phyloP scores from a whole-genome alignment of 2,888 invertebrate genomes.

The Thereva unica region DNA sequence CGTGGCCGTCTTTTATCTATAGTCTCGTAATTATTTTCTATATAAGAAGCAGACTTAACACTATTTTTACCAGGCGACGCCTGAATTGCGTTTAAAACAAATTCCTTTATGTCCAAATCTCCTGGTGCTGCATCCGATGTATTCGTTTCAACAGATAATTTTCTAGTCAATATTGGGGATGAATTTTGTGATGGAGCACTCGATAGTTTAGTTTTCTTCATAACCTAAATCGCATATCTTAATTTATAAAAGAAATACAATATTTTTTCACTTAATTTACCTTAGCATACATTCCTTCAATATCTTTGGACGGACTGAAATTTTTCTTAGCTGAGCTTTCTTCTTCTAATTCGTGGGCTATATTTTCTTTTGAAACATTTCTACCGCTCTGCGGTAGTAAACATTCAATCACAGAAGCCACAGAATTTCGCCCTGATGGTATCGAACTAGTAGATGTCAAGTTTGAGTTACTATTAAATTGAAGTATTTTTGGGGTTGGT shows the following conservation, averaged over 20 bases:
- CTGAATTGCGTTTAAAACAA: slow-evolving; percentile 44
- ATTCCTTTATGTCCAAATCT: slow-evolving; percentile 42
- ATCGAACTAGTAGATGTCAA: slow-evolving; percentile 50
- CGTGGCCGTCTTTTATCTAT: slow-evolving; percentile 59
- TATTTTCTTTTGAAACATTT: slow-evolving; percentile 55
- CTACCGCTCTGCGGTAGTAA: slow-evolving; percentile 49
- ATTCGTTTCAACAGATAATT: slow-evolving; percentile 38
- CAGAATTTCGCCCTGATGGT: slow-evolving; percentile 53
- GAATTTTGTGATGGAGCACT: slow-evolving; percentile 54
- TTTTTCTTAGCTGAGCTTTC: slow-evolving; percentile 57
- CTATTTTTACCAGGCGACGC: slow-evolving; percentile 57
- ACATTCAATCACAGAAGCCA: slow-evolving; percentile 57
- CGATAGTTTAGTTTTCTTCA: slow-evolving; percentile 58
- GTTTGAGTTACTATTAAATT: slow-evolving; percentile 52
- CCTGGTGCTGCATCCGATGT: slow-evolving; percentile 17
- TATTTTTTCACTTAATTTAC: slow-evolving; percentile 59
- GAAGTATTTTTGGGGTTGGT: slow-evolving; percentile 67
- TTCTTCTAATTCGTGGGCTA: slow-evolving; percentile 50
- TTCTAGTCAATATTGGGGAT: slow-evolving; percentile 52
- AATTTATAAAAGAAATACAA: neutral
- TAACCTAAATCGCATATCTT: slow-evolving; percentile 49
- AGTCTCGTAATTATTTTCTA: slow-evolving; percentile 67
- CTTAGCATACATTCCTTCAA: slow-evolving; percentile 92
- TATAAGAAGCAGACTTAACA: slow-evolving; percentile 52
- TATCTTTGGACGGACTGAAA: slow-evolving; percentile 67